These are phyloP conservation scores for Aurelia aurita DNA, from an alignment of 30 jellyfish, hydroid and myxozoan genomes.

Conservation along the genomic window DNA sequence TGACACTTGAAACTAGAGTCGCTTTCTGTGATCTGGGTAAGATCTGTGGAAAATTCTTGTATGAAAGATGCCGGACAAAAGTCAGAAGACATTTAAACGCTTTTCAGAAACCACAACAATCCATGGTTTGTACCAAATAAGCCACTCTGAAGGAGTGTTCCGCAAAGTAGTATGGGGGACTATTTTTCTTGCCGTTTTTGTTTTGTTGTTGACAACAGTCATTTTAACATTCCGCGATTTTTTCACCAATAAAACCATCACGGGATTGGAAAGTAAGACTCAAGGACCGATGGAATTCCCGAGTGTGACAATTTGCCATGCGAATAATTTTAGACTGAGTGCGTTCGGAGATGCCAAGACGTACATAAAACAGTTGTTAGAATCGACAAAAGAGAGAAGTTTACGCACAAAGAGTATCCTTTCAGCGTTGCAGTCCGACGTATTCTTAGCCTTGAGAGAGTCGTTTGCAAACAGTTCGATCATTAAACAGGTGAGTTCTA, in stretches of 20 bases:
- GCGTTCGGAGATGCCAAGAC: not conserved
- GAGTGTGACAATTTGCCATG: conserved; percentile 57
- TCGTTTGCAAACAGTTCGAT: conserved; percentile 21
- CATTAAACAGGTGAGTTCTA: conserved; percentile 16
- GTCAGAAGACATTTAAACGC: not conserved
- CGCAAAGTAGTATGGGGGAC: conserved; percentile 43
- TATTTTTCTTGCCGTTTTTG: not conserved
- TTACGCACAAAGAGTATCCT: not conserved
- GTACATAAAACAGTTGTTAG: not conserved
- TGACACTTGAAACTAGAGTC: too few relatives aligned
- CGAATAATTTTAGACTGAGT: conserved; percentile 39
- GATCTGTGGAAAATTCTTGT: too few relatives aligned
- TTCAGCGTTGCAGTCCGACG: conserved; percentile 12
- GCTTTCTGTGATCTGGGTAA: too few relatives aligned
- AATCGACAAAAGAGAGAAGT: conserved; percentile 6
- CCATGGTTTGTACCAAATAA: conserved; percentile 48
- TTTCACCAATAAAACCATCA: conserved; percentile 2
- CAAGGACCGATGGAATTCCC: conserved; percentile 13
- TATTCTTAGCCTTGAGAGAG: not conserved
- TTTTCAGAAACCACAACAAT: conserved; percentile 47
- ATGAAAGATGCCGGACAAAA: not conserved
- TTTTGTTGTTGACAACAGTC: not conserved
- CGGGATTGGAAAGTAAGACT: conserved; percentile 36
- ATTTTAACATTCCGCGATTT: not conserved
- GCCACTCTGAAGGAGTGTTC: conserved; percentile 33